Base-by-base conservation (phyloP, 2,113 vertebrate species). In the Petaurus breviceps region DNA sequence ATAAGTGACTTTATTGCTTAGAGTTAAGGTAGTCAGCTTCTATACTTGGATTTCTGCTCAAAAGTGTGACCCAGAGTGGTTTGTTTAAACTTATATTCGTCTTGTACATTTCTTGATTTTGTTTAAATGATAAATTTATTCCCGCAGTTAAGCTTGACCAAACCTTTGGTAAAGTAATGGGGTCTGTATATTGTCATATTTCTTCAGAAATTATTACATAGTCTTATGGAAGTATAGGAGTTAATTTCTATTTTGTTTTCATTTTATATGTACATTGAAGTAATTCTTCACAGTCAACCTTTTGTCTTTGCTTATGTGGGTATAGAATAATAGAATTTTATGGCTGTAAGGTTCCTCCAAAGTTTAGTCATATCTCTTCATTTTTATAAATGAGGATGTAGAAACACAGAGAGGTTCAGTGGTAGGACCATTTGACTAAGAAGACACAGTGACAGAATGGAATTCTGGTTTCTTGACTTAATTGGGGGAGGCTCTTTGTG, bases 91-190 rank as follows among this genome's bases (percentile, higher is more conserved):
- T 68, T 11, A 77, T 77, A 77, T 77, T n/a, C n/a, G 23, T 37
- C 14, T 49, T 31, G 25, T 93, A 26, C 47, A 54, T n/a, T 68
- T 55, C 12, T 84, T 31, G 49, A 49, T 52, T 92, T 96, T 93
- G 43, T 94, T 96, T 94, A 94, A 93, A 95, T 92, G 91, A 92
- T 93, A 90, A 91, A 61, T 94, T 96, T 22, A 94, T 61, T 61
- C 90, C 14, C 2, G 68, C 92, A 84, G 10, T 84, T 94, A 93
- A 90, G 54, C 91, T 94, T 97, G 96, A 92, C 89, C 54, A 46
- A 90, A 7, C 7, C 77, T 92, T 52, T 37, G 12, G 92, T 90
- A 51, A 92, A 95, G 23, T 24, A 61, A 12, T 8, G 25, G 11
- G 28, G 8, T 91, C 55, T 93, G 91, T 90, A 14, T 93, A 46